A percentile compares a stretch with the other conserved stretches of the same genome.
Evolutionary conservation across 2,113 vertebrate genomes (phyloP).

Genomic region (Microtus ochrogaster): DNA sequence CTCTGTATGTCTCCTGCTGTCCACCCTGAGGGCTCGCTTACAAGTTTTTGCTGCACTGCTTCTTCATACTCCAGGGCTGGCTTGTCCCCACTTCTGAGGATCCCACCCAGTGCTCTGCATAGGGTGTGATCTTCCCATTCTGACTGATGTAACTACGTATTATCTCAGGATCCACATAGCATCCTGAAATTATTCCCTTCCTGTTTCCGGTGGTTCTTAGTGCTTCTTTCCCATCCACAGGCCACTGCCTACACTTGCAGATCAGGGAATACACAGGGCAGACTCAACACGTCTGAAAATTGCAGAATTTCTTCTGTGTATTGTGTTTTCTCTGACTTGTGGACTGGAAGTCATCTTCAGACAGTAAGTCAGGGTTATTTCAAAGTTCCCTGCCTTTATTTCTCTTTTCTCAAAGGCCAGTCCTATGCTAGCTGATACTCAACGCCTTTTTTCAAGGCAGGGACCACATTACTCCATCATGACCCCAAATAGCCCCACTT

Average conservation of each 20-base stretch:
- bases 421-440: not conserved
- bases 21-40: not conserved
- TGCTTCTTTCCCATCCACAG: no score
- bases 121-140: not conserved
- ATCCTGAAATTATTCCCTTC: not conserved
- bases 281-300: not conserved
- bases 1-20: rapidly evolving
- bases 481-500: not conserved
- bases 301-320: not conserved
- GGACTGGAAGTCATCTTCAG: not conserved
- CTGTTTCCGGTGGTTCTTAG: rapidly evolving
- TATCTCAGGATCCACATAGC: not conserved
- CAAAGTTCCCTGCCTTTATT: not conserved
- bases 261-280: not conserved
- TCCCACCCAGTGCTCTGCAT: rapidly evolving
- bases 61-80: not conserved
- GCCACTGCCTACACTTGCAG: rapidly evolving
- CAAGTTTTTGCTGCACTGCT: not conserved
- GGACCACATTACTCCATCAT: not conserved
- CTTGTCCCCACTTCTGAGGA: not conserved
- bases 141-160: not conserved
- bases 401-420: not conserved
- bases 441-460: not conserved
- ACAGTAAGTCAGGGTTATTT: not conserved
- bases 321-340: not conserved